Evolutionary conservation across 2,888 invertebrate species (phyloP).

Genomic region (Dione juno): DNA sequence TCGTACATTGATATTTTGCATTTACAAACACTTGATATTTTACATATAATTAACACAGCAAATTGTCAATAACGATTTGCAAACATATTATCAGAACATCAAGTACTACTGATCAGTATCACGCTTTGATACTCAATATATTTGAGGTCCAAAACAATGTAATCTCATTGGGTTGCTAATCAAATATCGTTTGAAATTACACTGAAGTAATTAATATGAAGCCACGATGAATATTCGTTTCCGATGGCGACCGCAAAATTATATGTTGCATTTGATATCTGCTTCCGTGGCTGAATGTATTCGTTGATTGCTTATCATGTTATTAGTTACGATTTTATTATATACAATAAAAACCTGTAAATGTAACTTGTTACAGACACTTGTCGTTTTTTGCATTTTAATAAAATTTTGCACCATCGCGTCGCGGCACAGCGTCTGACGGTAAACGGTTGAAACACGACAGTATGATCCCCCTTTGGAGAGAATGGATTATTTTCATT

Average conservation of each 20-base stretch:
- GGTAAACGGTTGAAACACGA: no score
- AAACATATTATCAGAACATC: not conserved
- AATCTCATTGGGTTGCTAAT: slow-evolving; percentile 31
- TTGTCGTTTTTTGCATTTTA: no score
- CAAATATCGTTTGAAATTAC: slow-evolving; percentile 37
- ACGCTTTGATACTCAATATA: slow-evolving; percentile 6
- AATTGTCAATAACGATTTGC: not conserved
- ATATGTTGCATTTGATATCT: slow-evolving; percentile 67
- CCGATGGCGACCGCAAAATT: slow-evolving; percentile 65
- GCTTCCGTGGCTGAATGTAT: slow-evolving; percentile 58
- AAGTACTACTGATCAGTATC: not conserved
- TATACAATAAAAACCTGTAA: not conserved
- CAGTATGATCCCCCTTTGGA: no score
- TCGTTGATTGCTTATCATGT: slow-evolving; percentile 45
- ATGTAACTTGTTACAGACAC: no score
- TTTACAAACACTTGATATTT: not conserved
- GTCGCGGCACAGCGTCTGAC: no score
- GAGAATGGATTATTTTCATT: no score
- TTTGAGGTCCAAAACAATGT: slow-evolving; percentile 26
- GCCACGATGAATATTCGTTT: slow-evolving; percentile 52
- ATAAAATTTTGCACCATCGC: no score
- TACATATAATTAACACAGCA: not conserved
- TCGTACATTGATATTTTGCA: no score
- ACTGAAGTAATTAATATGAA: slow-evolving; percentile 59
- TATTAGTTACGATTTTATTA: slow-evolving; percentile 19